Evolutionary conservation across 2,888 invertebrate species (phyloP).

Genomic region (Perdita meconis): DNA sequence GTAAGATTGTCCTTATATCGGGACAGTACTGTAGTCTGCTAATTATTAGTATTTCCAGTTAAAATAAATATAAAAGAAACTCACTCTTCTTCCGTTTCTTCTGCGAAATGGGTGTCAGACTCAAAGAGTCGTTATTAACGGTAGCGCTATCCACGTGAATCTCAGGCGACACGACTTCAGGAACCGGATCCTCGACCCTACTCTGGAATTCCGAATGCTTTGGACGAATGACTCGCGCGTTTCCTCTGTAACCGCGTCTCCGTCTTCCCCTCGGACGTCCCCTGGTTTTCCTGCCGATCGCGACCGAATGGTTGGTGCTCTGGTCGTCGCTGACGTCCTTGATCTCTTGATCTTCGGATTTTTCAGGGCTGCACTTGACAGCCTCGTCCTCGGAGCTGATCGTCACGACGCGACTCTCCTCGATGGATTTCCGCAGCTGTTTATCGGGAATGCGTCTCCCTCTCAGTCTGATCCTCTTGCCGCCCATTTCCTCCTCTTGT

Average conservation of each 20-base stretch:
- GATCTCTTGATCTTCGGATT: slow-evolving; percentile 65
- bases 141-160: slow-evolving; percentile 43
- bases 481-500: slow-evolving; percentile 77
- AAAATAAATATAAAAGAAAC: no score
- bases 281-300: slow-evolving; percentile 67
- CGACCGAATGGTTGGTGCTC: slow-evolving; percentile 38
- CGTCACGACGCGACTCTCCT: slow-evolving; percentile 78
- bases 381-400: slow-evolving; percentile 81
- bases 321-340: slow-evolving; percentile 71
- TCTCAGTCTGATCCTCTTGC: slow-evolving; percentile 79
- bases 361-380: slow-evolving; percentile 52
- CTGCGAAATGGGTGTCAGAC: slow-evolving; percentile 57
- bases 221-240: slow-evolving; percentile 50
- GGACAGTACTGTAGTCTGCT: no score
- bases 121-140: slow-evolving; percentile 49
- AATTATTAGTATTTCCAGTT: no score
- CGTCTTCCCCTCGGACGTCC: slow-evolving; percentile 70
- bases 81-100: slow-evolving; percentile 77
- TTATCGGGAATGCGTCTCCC: slow-evolving; percentile 77
- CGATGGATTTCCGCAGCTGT: slow-evolving; percentile 79
- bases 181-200: slow-evolving; percentile 32
- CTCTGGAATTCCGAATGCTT: slow-evolving; percentile 59
- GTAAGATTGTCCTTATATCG: no score
- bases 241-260: slow-evolving; percentile 71
- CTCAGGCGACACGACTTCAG: slow-evolving; percentile 54